Percentiles rank a stretch among this genome's conserved stretches.
Evolutionary conservation across 2,888 invertebrate genomes (phyloP).

Genomic region (Serripes groenlandicus): DNA sequence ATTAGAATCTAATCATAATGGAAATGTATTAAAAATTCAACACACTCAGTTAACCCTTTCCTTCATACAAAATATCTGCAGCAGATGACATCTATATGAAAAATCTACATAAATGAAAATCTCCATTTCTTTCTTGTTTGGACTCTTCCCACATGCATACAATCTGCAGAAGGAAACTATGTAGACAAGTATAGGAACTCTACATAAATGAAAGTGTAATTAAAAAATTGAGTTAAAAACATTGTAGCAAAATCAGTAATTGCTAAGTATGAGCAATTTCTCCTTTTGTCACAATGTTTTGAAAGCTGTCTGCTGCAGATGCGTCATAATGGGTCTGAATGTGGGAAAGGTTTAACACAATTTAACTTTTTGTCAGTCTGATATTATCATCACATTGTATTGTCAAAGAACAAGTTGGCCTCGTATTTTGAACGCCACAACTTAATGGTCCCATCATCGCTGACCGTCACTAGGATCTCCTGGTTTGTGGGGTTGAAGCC

Average conservation of each 20-base stretch:
- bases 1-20: no score
- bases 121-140: no score
- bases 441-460: conserved; percentile 93
- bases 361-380: neutral
- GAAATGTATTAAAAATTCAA: no score
- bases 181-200: no score
- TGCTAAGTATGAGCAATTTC: neutral
- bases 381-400: neutral
- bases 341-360: neutral
- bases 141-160: no score
- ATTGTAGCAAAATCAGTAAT: neutral
- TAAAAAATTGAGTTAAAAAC: neutral
- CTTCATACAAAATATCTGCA: no score
- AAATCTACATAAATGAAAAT: no score
- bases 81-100: no score
- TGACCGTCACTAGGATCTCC: conserved; percentile 93
- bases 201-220: neutral
- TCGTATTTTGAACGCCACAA: conserved; percentile 87
- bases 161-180: no score
- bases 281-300: conserved; percentile 5
- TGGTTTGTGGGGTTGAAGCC: conserved; percentile 93
- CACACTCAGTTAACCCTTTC: no score
- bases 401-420: conserved; percentile 24
- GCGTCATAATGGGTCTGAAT: neutral
- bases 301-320: neutral